Percentiles rank a stretch among this genome's conserved stretches.
phyloP scores from a whole-genome alignment of 2,797 vertebrate genomes.

The Lacerta bilineata region DNA sequence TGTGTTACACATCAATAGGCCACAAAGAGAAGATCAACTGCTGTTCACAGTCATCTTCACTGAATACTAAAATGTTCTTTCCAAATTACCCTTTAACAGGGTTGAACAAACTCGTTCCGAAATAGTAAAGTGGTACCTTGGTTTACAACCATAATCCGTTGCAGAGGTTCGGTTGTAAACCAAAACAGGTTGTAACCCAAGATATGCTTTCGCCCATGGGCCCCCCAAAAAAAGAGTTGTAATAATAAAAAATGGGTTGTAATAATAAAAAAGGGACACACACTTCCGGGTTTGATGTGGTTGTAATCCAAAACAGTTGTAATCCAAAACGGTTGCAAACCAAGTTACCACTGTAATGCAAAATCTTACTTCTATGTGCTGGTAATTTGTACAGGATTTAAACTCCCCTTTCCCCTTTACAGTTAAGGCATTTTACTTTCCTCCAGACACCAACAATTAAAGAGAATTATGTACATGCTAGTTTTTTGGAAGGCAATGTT shows the following conservation, averaged over 20 bases:
- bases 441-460: background rate
- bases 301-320: no score
- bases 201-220: no score
- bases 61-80: constrained; percentile 14
- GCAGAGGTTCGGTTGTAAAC: no score
- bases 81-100: background rate
- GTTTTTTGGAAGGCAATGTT: background rate
- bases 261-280: no score
- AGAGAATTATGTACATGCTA: background rate
- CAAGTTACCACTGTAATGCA: background rate
- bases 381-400: background rate
- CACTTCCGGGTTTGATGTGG: no score
- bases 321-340: no score
- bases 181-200: no score
- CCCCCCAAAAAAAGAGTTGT: no score
- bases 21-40: background rate
- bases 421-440: background rate
- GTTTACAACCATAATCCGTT: no score
- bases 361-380: background rate
- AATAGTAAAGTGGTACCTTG: background rate
- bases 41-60: background rate
- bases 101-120: background rate
- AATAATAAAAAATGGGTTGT: no score
- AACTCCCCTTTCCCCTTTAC: background rate
- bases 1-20: background rate